Conservation (phyloP, 2,113 vertebrate species). For the Hyaena hyaena region DNA sequence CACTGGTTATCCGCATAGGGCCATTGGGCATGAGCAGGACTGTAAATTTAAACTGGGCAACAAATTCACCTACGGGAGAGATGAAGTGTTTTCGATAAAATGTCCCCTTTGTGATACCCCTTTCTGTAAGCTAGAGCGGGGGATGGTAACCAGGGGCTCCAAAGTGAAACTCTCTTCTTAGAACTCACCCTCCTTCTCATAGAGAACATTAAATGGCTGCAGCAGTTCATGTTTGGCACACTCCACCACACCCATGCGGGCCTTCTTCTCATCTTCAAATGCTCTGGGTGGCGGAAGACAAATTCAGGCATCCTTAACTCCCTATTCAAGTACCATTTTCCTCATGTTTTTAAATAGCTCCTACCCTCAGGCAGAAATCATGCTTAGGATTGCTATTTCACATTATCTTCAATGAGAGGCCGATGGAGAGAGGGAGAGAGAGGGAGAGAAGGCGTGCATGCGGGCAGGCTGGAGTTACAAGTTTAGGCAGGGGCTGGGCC, state of each 20-base stretch:
- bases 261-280: constrained; percentile 97
- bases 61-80: constrained; percentile 90
- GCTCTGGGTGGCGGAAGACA: constrained; percentile 86
- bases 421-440: not conserved
- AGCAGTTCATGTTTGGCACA: constrained; percentile 98
- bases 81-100: constrained; percentile 37
- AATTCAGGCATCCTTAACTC: not conserved
- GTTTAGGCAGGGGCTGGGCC: not conserved
- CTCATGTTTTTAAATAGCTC: not conserved
- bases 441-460: not conserved
- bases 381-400: not conserved
- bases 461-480: not conserved
- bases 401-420: not conserved
- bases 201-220: constrained; percentile 96
- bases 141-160: not conserved
- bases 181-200: constrained; percentile 97
- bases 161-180: not conserved
- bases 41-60: constrained; percentile 99
- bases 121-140: not conserved
- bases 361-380: constrained; percentile 42
- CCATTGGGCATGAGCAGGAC: constrained; percentile 98
- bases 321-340: not conserved
- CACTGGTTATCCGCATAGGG: constrained; percentile 96
- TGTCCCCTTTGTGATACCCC: not conserved
- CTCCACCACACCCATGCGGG: constrained; percentile 96